These are phyloP conservation scores for Sternotherus odoratus DNA, from an alignment of 2,797 vertebrate species.

Conservation along the genomic window DNA sequence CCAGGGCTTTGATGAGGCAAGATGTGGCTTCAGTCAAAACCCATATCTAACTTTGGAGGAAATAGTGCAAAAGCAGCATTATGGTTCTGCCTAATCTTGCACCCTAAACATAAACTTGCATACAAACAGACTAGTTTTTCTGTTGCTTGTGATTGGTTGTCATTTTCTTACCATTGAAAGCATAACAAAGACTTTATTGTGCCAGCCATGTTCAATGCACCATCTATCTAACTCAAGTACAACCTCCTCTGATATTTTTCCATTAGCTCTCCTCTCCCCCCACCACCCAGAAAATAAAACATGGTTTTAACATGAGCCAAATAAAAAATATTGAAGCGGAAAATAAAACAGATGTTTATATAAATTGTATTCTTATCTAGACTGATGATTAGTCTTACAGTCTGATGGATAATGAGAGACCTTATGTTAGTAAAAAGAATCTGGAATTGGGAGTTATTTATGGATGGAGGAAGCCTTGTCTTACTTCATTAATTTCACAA, in stretches of 20 bases:
- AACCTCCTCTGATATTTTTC: background rate
- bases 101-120: background rate
- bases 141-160: background rate
- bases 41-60: rapidly evolving
- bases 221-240: background rate
- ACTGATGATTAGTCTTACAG: background rate
- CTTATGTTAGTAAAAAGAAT: background rate
- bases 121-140: background rate
- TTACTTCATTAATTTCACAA: background rate
- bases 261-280: background rate
- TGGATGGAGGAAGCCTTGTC: too few relatives aligned
- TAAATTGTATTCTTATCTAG: background rate
- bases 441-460: background rate
- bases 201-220: background rate
- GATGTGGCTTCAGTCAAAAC: background rate
- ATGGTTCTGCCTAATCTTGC: background rate
- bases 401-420: background rate
- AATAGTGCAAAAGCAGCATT: background rate
- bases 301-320: background rate
- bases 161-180: rapidly evolving
- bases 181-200: background rate
- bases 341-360: background rate
- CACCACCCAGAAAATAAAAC: background rate
- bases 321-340: background rate
- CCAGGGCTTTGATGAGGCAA: background rate